A percentile compares a stretch with the other conserved stretches of the same genome.
phyloP scores from a whole-genome alignment of 2,113 vertebrate genomes.

The Cichladusa arquata region DNA sequence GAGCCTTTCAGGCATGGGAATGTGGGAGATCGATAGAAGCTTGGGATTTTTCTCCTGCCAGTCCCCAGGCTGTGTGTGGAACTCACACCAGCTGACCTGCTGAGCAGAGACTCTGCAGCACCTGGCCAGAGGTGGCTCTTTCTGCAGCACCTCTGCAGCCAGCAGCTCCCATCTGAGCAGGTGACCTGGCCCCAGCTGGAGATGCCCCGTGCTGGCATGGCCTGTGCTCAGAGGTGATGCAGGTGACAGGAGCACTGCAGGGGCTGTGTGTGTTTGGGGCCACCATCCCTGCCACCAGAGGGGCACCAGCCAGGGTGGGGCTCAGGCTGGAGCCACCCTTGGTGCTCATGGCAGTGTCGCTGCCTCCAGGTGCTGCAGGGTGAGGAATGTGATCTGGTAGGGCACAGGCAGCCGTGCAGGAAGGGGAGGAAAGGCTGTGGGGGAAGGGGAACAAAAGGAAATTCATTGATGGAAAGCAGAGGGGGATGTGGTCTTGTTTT shows the following conservation, averaged over 20 bases:
- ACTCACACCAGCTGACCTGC: accelerated
- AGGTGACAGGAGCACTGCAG: accelerated
- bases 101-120: not conserved
- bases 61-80: not conserved
- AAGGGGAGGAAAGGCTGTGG: not conserved
- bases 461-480: not conserved
- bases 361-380: not conserved
- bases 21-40: not conserved
- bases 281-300: too few relatives aligned
- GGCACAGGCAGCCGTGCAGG: not conserved
- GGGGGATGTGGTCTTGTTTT: not conserved
- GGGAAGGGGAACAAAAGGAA: not conserved
- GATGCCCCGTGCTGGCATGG: accelerated
- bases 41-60: not conserved
- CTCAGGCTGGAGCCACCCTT: not conserved
- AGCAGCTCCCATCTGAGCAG: not conserved
- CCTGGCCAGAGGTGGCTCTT: not conserved
- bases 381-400: not conserved
- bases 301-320: accelerated
- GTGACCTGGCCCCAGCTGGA: accelerated
- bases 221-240: not conserved
- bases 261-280: accelerated
- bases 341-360: accelerated
- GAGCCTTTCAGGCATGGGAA: not conserved
- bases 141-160: not conserved